Base-by-base conservation (phyloP, 2,113 vertebrate species). In the Sorex fumeus region DNA sequence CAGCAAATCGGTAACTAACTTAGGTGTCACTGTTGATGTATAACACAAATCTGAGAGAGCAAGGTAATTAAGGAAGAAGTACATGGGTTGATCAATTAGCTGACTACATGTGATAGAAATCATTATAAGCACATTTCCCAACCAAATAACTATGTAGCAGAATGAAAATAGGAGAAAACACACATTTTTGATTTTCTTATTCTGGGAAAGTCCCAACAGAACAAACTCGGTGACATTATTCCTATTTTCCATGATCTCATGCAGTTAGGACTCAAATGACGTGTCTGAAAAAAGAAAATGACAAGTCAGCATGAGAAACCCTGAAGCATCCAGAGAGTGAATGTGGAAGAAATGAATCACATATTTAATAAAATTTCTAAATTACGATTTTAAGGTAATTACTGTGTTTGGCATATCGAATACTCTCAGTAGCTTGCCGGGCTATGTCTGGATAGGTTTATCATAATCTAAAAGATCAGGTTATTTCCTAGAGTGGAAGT, bases 21-120 rank as follows among this genome's bases (percentile, higher is more conserved):
- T 96, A 47, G 94, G 96, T 1, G 87, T 90, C 57, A 94, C 92
- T 1, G 93, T 94, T 19, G 96, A 95, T 2, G 94, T 94, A 40
- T 93, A 96, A 34, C 89, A 96, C 16, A 96, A 72, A 71, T 97
- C 95, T 70, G 92, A 86, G 25, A 93, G 66, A 16, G 93, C 93
- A 40, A 96, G 93, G 10, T 93, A 83, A 75, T 89, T 93, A 10
- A 96, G 94, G 66, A 96, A 96, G 40, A 92, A 96, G 78, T 95
- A 94, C 96, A 97, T 96, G 32, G 94, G 95, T 9, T 95, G 92
- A 23, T 80, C 47, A 36, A 88, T 89, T 19, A 93, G 72, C 21
- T 79, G 90, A 25, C 91, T 95, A 36, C 43, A 32, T 13, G n/a
- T 88, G 72, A 95, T 92, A 5, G 94, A 95, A 57, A 92, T 82